A percentile compares a stretch with the other conserved stretches of the same genome.
Evolutionary conservation across 2,113 vertebrate species (phyloP).

Genomic region (Myotis brandtii): DNA sequence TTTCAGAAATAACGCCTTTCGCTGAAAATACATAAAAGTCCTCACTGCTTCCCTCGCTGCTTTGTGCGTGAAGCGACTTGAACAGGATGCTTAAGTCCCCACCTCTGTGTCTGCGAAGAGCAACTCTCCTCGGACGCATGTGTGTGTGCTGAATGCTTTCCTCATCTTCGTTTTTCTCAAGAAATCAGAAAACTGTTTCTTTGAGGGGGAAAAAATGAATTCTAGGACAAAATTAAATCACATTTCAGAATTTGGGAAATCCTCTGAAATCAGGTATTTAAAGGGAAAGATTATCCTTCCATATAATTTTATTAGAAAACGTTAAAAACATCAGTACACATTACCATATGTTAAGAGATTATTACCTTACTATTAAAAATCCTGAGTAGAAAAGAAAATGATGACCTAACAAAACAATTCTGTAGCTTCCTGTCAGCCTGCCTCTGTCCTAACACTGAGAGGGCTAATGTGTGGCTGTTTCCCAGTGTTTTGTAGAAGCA

Average conservation of each 20-base stretch:
- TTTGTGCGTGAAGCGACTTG: neutral
- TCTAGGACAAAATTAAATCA: neutral
- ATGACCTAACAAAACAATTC: neutral
- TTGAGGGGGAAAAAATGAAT: neutral
- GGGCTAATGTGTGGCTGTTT: accelerated
- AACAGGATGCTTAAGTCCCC: accelerated
- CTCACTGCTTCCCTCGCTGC: neutral
- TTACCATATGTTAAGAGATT: neutral
- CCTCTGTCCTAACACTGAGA: accelerated
- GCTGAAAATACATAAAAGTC: neutral
- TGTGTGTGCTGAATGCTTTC: neutral
- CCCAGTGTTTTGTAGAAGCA: neutral
- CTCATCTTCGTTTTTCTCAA: neutral
- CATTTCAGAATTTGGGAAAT: neutral
- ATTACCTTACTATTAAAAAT: neutral
- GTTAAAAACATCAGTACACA: neutral
- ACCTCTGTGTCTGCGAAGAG: accelerated
- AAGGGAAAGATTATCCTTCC: neutral
- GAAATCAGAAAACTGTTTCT: neutral
- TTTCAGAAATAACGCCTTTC: neutral
- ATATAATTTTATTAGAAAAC: neutral
- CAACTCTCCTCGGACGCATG: accelerated
- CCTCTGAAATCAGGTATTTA: neutral
- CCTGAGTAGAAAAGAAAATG: neutral
- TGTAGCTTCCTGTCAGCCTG: neutral